Evolutionary conservation across 2,113 vertebrate genomes (phyloP).

Genomic region (Vicugna pacos): DNA sequence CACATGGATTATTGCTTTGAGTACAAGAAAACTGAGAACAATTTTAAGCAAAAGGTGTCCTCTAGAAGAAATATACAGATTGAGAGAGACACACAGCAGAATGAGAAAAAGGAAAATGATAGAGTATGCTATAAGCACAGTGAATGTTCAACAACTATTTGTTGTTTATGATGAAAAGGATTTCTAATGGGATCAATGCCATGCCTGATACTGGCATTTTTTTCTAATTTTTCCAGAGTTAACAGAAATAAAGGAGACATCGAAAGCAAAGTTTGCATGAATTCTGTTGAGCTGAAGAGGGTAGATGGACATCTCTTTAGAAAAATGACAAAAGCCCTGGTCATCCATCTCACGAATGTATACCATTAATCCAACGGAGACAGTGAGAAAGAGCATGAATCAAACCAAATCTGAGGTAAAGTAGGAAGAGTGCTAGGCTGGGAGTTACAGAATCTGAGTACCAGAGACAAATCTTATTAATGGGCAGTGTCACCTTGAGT

Average conservation of each 20-base stretch:
- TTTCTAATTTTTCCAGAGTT: slow-evolving; percentile 66
- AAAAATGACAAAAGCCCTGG: slow-evolving; percentile 68
- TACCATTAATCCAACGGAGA: slow-evolving; percentile 68
- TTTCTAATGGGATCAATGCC: slow-evolving; percentile 66
- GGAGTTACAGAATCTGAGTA: background rate
- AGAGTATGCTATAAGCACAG: background rate
- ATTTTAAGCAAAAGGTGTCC: slow-evolving; percentile 4
- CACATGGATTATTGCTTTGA: background rate
- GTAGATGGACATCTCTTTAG: slow-evolving; percentile 77
- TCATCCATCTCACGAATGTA: slow-evolving; percentile 72
- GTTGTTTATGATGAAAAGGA: slow-evolving; percentile 64
- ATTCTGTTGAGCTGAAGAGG: slow-evolving; percentile 61
- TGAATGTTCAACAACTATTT: slow-evolving; percentile 59
- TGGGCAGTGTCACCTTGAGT: slow-evolving; percentile 40
- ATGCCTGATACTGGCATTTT: slow-evolving; percentile 40
- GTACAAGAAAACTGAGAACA: background rate
- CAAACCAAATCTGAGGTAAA: slow-evolving; percentile 49
- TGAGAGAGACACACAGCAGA: background rate
- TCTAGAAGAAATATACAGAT: background rate
- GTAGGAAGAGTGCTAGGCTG: background rate
- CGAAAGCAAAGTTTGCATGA: slow-evolving; percentile 62
- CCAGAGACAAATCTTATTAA: slow-evolving; percentile 16
- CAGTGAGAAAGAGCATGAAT: slow-evolving; percentile 58
- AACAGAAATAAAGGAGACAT: slow-evolving; percentile 75
- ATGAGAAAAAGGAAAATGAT: slow-evolving; percentile 53